These are phyloP conservation scores for Iselma pallidipennis DNA, from an alignment of 2,888 invertebrate genomes.

Conservation along the genomic window DNA sequence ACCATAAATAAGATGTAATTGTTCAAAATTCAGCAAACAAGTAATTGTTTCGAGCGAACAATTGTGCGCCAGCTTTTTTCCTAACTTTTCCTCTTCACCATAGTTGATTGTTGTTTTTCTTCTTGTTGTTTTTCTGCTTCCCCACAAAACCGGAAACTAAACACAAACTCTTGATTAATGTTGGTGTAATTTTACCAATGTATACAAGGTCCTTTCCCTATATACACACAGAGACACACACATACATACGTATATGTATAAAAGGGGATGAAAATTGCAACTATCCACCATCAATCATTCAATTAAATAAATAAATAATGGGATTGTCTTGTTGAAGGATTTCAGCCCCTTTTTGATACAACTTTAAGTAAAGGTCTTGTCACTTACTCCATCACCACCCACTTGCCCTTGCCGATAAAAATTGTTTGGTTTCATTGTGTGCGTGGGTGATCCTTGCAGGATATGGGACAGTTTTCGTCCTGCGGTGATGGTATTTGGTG, in stretches of 20 bases:
- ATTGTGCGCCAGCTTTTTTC: too few species aligned
- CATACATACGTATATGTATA: too few species aligned
- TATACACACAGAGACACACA: too few species aligned
- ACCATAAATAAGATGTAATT: too few species aligned
- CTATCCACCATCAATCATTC: background rate
- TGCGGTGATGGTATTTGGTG: background rate
- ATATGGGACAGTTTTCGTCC: constrained; percentile 20
- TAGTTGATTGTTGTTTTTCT: background rate
- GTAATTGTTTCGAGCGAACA: too few species aligned
- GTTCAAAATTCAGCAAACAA: too few species aligned
- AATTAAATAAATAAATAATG: background rate
- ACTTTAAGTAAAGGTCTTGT: background rate
- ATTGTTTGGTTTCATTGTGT: background rate
- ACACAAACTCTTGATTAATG: background rate
- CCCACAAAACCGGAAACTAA: background rate
- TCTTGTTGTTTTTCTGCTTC: background rate
- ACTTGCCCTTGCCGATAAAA: background rate
- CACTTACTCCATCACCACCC: background rate
- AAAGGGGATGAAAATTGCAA: background rate
- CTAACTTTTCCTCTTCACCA: too few species aligned
- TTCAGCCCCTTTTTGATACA: background rate
- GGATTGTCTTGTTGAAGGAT: background rate
- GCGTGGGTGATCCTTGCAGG: constrained; percentile 5
- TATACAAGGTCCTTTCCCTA: too few species aligned
- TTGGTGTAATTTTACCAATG: background rate